Evolutionary conservation across 2,797 vertebrate species (phyloP), one percentile per base, ranked within the genome.

Genomic region (Catostomus latipinnis): DNA sequence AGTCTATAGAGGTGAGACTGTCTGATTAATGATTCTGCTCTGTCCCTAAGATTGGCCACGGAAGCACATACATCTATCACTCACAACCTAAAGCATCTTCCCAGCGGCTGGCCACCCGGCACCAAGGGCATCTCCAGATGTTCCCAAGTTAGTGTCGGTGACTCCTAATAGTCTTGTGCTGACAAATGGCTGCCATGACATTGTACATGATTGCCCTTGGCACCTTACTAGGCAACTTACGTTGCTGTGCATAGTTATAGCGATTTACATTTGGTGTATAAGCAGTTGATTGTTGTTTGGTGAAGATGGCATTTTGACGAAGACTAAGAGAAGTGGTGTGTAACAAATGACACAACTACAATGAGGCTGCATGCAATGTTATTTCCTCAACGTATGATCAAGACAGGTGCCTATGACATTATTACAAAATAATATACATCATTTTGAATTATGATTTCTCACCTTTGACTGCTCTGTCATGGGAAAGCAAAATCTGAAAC

Each of bases 21-120:
- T 83, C 85, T 92, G 91, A 92, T 92, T 92, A 90, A 93, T 93
- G 90, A 91, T 88, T 86, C 85, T 86, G 87, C 85, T 84, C 82
- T 79, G 81, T 82, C 86, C 84, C 67, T 80, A 80, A 83, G 87
- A 84, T 76, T 82, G 52, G 86, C 67, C 79, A 88, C 85, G 83
- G 88, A 86, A 89, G 89, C 91, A 83, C 87, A 82, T 81, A 80
- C 91, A 90, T 92, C 90, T 92, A 91, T 92, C 90, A 90, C 89
- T 92, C 88, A 87, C 86, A 88, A 89, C 89, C 84, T 88, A 89
- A 90, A 86, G 86, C 85, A 82, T 86, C 83, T 89, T 88, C 84
- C 83, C 87, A 80, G 88, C 85, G 84, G 89, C 89, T 90, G 88
- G 85, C 88, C 88, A 80, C 65, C 6, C 73, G 84, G 90, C 90